Conservation (phyloP, 2,113 vertebrate genomes). For the Apus apus region DNA sequence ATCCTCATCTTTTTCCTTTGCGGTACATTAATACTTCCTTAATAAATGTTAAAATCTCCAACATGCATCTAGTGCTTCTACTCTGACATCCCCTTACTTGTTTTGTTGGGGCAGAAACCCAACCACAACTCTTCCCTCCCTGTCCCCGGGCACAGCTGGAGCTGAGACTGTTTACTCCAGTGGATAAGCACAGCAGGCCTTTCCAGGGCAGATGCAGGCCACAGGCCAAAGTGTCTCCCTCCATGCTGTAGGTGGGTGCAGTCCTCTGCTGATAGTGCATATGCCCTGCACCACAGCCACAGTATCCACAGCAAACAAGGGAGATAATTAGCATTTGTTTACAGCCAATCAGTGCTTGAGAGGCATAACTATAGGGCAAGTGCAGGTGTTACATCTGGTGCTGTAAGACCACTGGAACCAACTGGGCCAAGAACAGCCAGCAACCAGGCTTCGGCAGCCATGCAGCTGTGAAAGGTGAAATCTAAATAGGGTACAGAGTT, state of each 20-base stretch:
- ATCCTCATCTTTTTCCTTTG: neutral
- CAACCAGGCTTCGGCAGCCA: neutral
- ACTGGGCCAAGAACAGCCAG: neutral
- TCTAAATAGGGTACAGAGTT: neutral
- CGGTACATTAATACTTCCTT: neutral
- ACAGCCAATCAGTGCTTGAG: neutral
- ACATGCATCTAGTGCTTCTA: neutral
- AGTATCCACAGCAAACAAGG: neutral
- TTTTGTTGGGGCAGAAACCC: neutral
- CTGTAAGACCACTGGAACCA: neutral
- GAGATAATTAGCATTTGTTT: neutral
- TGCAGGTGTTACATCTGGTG: neutral
- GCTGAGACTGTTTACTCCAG: neutral
- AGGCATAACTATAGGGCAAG: fast-evolving
- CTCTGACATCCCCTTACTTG: neutral
- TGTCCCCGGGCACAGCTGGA: neutral
- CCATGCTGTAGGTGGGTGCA: fast-evolving
- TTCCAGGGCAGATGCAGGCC: neutral
- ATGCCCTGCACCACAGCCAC: neutral
- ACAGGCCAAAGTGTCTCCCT: neutral
- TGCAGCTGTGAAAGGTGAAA: neutral
- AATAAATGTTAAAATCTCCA: neutral
- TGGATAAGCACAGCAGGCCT: neutral
- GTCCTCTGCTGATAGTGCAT: fast-evolving
- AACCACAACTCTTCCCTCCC: neutral